Evolutionary conservation across 2,797 vertebrate species (phyloP).

Genomic region (Lateolabrax maculatus): DNA sequence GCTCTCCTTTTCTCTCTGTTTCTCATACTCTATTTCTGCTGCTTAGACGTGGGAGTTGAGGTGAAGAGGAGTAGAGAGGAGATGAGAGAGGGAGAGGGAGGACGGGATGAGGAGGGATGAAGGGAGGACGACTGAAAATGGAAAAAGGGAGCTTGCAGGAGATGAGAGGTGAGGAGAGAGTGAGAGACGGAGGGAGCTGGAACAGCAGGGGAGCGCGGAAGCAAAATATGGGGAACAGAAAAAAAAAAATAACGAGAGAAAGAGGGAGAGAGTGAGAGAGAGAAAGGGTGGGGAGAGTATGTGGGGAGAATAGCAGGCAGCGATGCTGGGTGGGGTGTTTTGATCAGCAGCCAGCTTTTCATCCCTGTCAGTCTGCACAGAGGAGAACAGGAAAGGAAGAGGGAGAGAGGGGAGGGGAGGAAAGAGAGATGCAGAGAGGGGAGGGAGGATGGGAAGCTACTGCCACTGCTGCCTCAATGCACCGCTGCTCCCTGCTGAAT

Average conservation of each 20-base stretch:
- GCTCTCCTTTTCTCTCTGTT: constrained; percentile 68
- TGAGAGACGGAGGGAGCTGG: constrained; percentile 61
- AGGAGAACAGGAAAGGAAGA: constrained; percentile 63
- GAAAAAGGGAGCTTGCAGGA: constrained; percentile 65
- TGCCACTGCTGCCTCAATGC: constrained; percentile 79
- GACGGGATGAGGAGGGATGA: constrained; percentile 63
- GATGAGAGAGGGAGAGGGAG: constrained; percentile 58
- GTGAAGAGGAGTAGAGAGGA: constrained; percentile 63
- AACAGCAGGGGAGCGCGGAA: constrained; percentile 64
- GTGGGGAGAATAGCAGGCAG: constrained; percentile 68
- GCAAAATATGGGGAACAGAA: constrained; percentile 51
- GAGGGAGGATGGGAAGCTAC: constrained; percentile 46
- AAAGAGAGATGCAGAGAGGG: constrained; percentile 49
- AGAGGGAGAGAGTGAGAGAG: constrained; percentile 43
- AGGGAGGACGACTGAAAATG: constrained; percentile 64
- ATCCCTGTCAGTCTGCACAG: constrained; percentile 81
- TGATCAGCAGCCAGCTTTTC: constrained; percentile 85
- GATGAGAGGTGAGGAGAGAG: constrained; percentile 75
- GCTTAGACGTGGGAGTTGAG: constrained; percentile 82
- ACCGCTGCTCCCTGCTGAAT: constrained; percentile 82
- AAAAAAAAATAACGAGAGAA: constrained; percentile 63
- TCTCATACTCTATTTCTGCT: constrained; percentile 74
- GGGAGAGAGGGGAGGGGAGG: constrained; percentile 35
- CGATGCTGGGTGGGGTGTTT: constrained; percentile 82
- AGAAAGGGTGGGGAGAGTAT: constrained; percentile 53